Evolutionary conservation across 2,888 invertebrate genomes (phyloP), one percentile per base, ranked within the genome.

Genomic region (Morpho achilles): DNA sequence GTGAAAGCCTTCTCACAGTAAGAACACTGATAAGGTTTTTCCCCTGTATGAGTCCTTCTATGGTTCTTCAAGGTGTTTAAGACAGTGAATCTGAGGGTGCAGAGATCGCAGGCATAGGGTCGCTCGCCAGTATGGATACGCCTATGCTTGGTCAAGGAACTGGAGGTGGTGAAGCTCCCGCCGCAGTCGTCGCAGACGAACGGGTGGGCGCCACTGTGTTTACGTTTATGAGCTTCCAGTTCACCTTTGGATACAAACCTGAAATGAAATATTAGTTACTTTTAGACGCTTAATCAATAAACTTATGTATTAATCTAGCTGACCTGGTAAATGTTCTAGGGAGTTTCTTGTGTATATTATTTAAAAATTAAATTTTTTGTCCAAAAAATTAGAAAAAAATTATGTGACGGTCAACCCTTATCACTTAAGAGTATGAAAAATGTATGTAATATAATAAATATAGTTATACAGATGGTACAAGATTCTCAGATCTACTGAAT

Each of bases 171-270:
- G 70, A 93, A 93, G 0, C 89, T 87, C 8, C 89, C 80, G 0
- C 86, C 83, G 48, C 93, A 93, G 7, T 85, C 86, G 10, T 91
- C 91, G 53, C 93, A 93, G 0, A 90, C 82, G 66, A 92, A 93
- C 0, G 93, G 93, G 63, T 93, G 93, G 0, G 92, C 92, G 0
- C 93, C 93, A 7, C 91, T 92, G 73, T 93, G 93, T 49, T 91
- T 93, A 0, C 93, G 84, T 0, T 71, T 75, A 68, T 93, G 93
- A 0, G 93, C 91, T 7, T 89, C 90, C 0, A 93, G 65, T 67
- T 93, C 93, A 0, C 91, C 90, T 68, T 91, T 91, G 0, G 91
- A 88, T 0, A 91, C 88, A 60, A 91, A 91, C 53, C 89, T 91
- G 77, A 7, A 50, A 42, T 5, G 39, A 50, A 32, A 32, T 32